Evolutionary conservation across 2,888 invertebrate genomes (phyloP).

Genomic region (Iphiclides podalirius): DNA sequence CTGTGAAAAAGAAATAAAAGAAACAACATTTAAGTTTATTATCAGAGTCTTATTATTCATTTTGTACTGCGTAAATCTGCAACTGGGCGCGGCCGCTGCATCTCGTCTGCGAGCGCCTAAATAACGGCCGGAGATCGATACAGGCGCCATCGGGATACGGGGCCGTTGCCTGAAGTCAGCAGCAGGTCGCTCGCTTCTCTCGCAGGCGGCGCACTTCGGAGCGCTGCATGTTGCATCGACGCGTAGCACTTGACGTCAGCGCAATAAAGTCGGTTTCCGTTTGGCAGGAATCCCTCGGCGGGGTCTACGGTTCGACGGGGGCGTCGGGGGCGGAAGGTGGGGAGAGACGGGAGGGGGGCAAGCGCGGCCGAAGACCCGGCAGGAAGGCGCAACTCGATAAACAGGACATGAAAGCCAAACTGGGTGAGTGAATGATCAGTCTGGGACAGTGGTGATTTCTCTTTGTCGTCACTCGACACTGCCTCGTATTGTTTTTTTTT

Average conservation of each 20-base stretch:
- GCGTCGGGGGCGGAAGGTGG: slow-evolving; percentile 70
- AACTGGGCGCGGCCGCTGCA: neutral
- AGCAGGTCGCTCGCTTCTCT: neutral
- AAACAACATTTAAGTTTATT: no score
- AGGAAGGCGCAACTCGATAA: slow-evolving; percentile 91
- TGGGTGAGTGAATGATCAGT: slow-evolving; percentile 85
- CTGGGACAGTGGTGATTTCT: no score
- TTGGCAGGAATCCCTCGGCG: slow-evolving; percentile 61
- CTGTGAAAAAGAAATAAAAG: no score
- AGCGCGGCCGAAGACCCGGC: slow-evolving; percentile 93
- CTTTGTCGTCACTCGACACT: no score
- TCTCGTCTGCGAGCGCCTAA: slow-evolving; percentile 8
- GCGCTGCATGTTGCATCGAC: slow-evolving; percentile 8
- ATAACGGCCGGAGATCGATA: slow-evolving; percentile 13
- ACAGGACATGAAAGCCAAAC: slow-evolving; percentile 96
- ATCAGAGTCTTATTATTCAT: no score
- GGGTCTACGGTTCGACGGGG: slow-evolving; percentile 53
- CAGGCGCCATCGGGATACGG: slow-evolving; percentile 4
- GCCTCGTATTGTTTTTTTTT: no score
- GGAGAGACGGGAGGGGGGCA: slow-evolving; percentile 89
- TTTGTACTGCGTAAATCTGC: neutral
- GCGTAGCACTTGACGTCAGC: neutral
- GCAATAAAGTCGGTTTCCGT: slow-evolving; percentile 2
- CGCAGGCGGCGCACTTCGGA: slow-evolving; percentile 1
- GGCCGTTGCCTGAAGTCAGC: slow-evolving; percentile 9